These are phyloP conservation scores for Coluber constrictor DNA, from an alignment of 2,797 vertebrate genomes.

Conservation along the genomic window DNA sequence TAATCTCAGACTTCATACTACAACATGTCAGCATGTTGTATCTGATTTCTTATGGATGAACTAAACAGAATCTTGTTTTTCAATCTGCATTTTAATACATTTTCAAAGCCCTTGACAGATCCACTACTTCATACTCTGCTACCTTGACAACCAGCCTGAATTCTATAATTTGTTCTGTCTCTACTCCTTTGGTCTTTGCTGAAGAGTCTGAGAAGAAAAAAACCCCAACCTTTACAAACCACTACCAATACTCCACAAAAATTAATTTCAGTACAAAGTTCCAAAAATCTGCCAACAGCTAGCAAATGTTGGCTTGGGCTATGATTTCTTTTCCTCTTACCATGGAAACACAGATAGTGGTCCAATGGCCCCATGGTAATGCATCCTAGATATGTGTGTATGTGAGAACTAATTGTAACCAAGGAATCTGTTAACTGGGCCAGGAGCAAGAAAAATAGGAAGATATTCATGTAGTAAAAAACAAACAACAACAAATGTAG, in stretches of 20 bases:
- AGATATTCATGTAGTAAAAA: background rate
- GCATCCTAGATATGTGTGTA: background rate
- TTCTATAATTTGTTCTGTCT: constrained; percentile 26
- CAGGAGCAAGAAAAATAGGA: background rate
- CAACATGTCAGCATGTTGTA: constrained; percentile 10
- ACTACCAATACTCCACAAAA: background rate
- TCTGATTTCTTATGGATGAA: constrained; percentile 26
- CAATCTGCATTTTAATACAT: constrained; percentile 36
- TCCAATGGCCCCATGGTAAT: background rate
- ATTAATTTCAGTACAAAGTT: background rate
- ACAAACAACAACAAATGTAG: too few relatives aligned
- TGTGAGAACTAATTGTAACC: background rate
- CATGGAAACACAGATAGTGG: background rate
- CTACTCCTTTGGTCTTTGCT: background rate
- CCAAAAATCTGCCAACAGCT: background rate
- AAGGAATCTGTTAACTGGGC: background rate
- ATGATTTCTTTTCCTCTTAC: background rate
- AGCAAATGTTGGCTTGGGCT: background rate
- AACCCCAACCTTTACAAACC: background rate
- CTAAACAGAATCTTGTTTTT: constrained; percentile 35
- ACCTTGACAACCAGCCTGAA: constrained; percentile 25
- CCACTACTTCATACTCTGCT: constrained; percentile 25
- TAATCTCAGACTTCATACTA: background rate
- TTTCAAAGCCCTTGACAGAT: constrained; percentile 23
- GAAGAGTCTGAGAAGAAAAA: background rate